A percentile compares a stretch with the other conserved stretches of the same genome.
Evolutionary conservation across 2,797 vertebrate species (phyloP).

Genomic region (Platalea minor): DNA sequence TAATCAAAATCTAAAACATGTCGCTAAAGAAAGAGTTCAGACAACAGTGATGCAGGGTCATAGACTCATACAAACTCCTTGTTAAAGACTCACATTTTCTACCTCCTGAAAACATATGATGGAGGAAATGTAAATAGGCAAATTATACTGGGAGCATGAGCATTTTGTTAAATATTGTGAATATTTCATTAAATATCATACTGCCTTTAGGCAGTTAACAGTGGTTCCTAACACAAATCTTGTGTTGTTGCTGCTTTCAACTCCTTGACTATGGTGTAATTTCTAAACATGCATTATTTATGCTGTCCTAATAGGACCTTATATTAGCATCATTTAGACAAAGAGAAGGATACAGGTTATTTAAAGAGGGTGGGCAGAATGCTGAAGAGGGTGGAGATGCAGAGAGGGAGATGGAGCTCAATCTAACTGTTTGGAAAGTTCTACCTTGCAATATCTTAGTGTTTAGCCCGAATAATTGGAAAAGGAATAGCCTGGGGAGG

Average conservation of each 20-base stretch:
- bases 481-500: background rate
- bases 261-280: background rate
- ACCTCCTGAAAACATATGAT: background rate
- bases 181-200: background rate
- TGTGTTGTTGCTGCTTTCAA: background rate
- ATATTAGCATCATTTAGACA: background rate
- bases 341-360: background rate
- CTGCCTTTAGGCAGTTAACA: background rate
- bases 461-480: background rate
- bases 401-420: background rate
- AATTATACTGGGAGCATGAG: background rate
- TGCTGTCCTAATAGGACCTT: background rate
- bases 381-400: background rate
- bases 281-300: slow-evolving; percentile 39
- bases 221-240: background rate
- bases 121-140: background rate
- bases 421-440: background rate
- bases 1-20: background rate
- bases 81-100: background rate
- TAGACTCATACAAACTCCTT: background rate
- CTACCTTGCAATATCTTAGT: background rate
- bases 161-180: background rate
- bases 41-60: background rate
- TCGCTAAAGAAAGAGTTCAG: background rate
- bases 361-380: background rate